Base-by-base conservation (phyloP, 2,797 vertebrate genomes). In the Chloroceryle inda region DNA sequence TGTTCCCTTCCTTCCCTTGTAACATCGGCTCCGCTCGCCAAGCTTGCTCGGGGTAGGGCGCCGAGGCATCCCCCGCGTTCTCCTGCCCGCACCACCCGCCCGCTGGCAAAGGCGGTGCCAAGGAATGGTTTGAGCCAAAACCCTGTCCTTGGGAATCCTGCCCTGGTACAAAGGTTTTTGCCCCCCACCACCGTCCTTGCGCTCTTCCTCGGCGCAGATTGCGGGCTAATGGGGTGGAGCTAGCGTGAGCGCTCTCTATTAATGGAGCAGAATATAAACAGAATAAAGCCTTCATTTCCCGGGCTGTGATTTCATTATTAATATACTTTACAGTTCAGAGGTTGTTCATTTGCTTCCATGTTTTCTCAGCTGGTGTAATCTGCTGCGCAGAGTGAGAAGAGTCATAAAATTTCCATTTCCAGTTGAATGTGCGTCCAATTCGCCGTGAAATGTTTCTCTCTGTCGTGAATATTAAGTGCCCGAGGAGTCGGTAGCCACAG, bases 341-440 rank as follows among this genome's bases (percentile, higher is more conserved):
- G 97, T 98, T 98, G 98, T 98, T 98, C 97, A 96, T 97, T 97
- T 97, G 97, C 89, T 69, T 97, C 96, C 94, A 84, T 98, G 98
- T 98, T 98, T 98, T 98, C 98, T 98, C 97, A 97, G 97, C 98
- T 98, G 97, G 97, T 92, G 97, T 97, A 98, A 98, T 98, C 98
- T 97, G 97, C 67, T 2, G 97, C 82, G 61, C 66, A 2, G 80
- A 97, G 97, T 98, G 97, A 98, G 98, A 98, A 98, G 96, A 98
- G 98, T 98, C 98, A 98, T 98, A 98, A 98, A 98, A 98, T 98
- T 97, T 98, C 98, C 97, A 98, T 98, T 98, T 98, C 98, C 98
- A 98, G 97, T 98, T 97, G 98, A 98, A 96, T 97, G 98, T 98
- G 96, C 94, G 7, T 98, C 98, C 98, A 98, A 98, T 98, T 98